Conservation (phyloP, 2,888 invertebrate genomes). For the Cryptophagus acutangulus region DNA sequence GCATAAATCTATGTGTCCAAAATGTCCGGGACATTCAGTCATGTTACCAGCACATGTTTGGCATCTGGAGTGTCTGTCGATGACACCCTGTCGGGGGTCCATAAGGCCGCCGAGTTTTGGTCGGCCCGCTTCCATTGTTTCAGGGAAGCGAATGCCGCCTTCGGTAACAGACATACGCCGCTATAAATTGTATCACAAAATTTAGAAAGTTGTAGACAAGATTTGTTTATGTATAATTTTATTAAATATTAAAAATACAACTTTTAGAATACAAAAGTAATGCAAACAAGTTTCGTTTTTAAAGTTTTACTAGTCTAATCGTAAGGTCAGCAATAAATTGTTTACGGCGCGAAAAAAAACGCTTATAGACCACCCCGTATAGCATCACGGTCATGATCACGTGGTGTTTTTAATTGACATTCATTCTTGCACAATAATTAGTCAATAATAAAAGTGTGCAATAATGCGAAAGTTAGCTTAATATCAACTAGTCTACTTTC, state of each 20-base stretch:
- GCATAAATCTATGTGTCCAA: slow-evolving; percentile 96
- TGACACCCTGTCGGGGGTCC: slow-evolving; percentile 98
- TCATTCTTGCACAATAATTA: too few species aligned
- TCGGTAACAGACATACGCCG: slow-evolving; percentile 97
- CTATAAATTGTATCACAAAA: slow-evolving; percentile 52
- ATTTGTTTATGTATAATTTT: too few species aligned
- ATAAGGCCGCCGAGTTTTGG: slow-evolving; percentile 97
- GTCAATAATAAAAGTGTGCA: too few species aligned
- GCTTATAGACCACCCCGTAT: too few species aligned
- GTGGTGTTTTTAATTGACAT: too few species aligned
- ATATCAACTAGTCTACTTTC: too few species aligned
- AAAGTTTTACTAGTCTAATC: slow-evolving; percentile 11
- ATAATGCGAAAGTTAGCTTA: too few species aligned
- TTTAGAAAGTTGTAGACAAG: too few species aligned
- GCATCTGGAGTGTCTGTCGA: slow-evolving; percentile 88
- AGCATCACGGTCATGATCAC: too few species aligned
- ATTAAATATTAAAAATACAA: too few species aligned
- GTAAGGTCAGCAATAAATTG: too few species aligned
- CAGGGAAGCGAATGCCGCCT: slow-evolving; percentile 93
- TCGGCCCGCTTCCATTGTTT: slow-evolving; percentile 97
- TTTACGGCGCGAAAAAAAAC: too few species aligned
- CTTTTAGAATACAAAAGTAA: slow-evolving; percentile 14
- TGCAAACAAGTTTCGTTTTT: background rate
- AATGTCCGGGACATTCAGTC: slow-evolving; percentile 99
- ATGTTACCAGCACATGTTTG: slow-evolving; percentile 97